A percentile compares a stretch with the other conserved stretches of the same genome.
Conservation (phyloP, 2,888 invertebrate species). For the Yponomeuta sedellus region DNA sequence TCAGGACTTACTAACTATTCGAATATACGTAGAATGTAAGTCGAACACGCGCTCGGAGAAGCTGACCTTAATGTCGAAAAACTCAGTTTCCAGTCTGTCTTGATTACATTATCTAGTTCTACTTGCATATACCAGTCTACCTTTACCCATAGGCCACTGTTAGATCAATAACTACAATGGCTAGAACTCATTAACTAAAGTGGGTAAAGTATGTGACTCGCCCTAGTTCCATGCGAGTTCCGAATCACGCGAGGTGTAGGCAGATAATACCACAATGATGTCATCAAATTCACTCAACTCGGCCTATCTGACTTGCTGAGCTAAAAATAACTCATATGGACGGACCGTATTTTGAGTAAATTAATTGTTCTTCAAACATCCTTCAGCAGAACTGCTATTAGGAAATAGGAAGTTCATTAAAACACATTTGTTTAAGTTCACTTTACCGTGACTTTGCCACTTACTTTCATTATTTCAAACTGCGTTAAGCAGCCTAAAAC, state of each 20-base stretch:
- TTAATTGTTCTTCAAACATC: neutral
- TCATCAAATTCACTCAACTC: constrained; percentile 11
- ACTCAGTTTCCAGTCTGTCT: neutral
- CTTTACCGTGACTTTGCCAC: neutral
- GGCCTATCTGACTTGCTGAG: neutral
- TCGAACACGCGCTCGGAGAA: too few species aligned
- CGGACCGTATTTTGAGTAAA: constrained; percentile 2
- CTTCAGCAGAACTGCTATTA: neutral
- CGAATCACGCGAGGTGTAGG: constrained; percentile 2
- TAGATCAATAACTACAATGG: neutral
- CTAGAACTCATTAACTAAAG: constrained; percentile 1
- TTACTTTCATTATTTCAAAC: too few species aligned
- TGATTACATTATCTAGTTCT: neutral
- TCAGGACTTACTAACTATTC: too few species aligned
- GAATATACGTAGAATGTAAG: too few species aligned
- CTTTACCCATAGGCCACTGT: neutral
- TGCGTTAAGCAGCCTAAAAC: too few species aligned
- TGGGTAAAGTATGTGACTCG: neutral
- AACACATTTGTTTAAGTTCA: neutral
- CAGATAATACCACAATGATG: constrained; percentile 15
- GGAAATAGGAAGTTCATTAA: neutral
- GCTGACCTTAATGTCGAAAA: neutral
- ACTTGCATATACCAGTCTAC: neutral
- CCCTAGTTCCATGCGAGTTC: neutral
- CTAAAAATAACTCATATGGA: constrained; percentile 13